Evolutionary conservation across 2,888 invertebrate genomes (phyloP).

Genomic region (Scrobipalpa costella): DNA sequence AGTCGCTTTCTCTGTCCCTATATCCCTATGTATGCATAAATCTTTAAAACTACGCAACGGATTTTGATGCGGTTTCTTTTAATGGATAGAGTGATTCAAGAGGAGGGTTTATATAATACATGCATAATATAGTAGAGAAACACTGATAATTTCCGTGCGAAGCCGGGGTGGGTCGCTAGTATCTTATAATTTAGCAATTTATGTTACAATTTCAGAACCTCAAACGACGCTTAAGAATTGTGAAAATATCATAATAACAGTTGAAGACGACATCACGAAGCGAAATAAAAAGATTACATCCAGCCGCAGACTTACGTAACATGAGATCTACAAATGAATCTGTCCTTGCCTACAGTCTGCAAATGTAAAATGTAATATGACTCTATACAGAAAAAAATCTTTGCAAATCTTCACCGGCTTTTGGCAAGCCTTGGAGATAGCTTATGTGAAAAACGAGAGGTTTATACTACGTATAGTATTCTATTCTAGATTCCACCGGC

Average conservation of each 20-base stretch:
- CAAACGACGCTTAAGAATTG: not conserved
- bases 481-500: too few species aligned
- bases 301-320: not conserved
- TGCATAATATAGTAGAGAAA: too few species aligned
- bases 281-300: not conserved
- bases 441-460: not conserved
- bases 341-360: slow-evolving; percentile 18
- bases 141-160: too few species aligned
- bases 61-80: too few species aligned
- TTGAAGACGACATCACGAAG: not conserved
- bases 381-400: slow-evolving; percentile 6
- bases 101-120: too few species aligned
- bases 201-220: not conserved
- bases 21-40: too few species aligned
- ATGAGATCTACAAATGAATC: slow-evolving; percentile 5
- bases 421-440: slow-evolving; percentile 10
- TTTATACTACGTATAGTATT: too few species aligned
- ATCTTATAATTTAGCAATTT: too few species aligned
- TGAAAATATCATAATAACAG: not conserved
- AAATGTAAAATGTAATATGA: slow-evolving; percentile 5
- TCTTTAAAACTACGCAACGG: too few species aligned
- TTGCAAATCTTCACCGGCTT: not conserved
- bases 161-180: too few species aligned
- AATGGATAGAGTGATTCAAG: too few species aligned
- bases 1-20: too few species aligned